These are phyloP conservation scores for Chloroclysta siterata DNA, from an alignment of 2,888 invertebrate species.

Conservation along the genomic window DNA sequence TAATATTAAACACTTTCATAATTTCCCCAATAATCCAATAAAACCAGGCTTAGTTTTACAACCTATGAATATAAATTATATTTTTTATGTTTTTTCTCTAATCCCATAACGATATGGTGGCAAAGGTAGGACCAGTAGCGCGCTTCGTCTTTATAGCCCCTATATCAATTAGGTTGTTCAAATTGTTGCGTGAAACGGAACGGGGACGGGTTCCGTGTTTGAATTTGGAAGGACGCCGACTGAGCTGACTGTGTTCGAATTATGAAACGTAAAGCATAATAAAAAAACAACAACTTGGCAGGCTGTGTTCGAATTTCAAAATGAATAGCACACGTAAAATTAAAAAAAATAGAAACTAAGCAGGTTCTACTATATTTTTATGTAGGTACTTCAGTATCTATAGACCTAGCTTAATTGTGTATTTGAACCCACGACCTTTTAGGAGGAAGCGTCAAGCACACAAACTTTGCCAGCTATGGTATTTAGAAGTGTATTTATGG, in stretches of 20 bases:
- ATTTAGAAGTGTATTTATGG: too few species aligned
- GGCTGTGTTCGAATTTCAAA: too few species aligned
- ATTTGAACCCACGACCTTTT: too few species aligned
- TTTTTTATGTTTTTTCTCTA: slow-evolving; percentile 50
- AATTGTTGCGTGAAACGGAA: slow-evolving; percentile 36
- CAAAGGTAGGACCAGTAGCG: slow-evolving; percentile 42
- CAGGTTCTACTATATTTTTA: too few species aligned
- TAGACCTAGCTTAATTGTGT: too few species aligned
- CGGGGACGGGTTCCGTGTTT: slow-evolving; percentile 30
- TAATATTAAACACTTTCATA: slow-evolving; percentile 36
- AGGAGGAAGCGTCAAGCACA: too few species aligned
- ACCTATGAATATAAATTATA: slow-evolving; percentile 42
- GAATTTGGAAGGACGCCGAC: slow-evolving; percentile 27
- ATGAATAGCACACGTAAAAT: too few species aligned
- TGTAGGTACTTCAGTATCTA: too few species aligned
- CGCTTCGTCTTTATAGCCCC: slow-evolving; percentile 50
- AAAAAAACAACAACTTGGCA: neutral
- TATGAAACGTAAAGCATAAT: neutral
- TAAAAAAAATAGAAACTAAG: too few species aligned
- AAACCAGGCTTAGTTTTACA: slow-evolving; percentile 40
- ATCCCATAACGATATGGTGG: slow-evolving; percentile 61
- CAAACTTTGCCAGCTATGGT: too few species aligned
- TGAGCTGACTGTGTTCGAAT: slow-evolving; percentile 9
- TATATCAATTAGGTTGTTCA: slow-evolving; percentile 57
- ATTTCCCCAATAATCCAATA: slow-evolving; percentile 42